A percentile compares a stretch with the other conserved stretches of the same genome.
These are phyloP conservation scores for Gorsachius goisagi DNA, from an alignment of 2,113 vertebrate species.

Conservation along the genomic window DNA sequence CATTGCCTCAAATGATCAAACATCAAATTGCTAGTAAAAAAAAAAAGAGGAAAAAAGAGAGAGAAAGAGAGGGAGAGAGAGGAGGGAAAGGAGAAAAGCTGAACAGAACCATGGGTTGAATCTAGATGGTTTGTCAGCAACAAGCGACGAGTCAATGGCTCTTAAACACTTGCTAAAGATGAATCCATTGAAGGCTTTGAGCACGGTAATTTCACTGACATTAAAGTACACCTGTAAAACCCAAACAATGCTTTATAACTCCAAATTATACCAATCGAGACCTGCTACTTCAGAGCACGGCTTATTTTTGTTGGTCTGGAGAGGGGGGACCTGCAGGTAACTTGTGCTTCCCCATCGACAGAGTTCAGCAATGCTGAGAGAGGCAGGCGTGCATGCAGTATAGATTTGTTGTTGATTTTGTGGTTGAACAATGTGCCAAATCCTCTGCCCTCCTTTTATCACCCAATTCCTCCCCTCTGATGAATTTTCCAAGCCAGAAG, in stretches of 20 bases:
- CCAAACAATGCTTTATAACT: conserved; percentile 68
- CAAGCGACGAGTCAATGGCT: conserved; percentile 79
- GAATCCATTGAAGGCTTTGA: conserved; percentile 50
- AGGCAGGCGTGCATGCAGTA: neutral
- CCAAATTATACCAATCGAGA: conserved; percentile 8
- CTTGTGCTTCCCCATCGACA: neutral
- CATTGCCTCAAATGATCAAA: conserved; percentile 97
- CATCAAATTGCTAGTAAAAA: conserved; percentile 91
- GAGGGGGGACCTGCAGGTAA: neutral
- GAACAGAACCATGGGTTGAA: conserved; percentile 84
- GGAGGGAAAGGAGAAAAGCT: conserved; percentile 55
- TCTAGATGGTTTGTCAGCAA: conserved; percentile 86
- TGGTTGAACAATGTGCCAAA: neutral
- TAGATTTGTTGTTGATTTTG: neutral
- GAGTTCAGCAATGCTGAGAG: neutral
- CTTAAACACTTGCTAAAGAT: conserved; percentile 67
- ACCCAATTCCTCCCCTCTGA: neutral
- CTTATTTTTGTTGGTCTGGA: neutral
- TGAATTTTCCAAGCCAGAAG: neutral
- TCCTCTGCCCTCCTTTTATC: neutral
- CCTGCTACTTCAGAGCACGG: neutral
- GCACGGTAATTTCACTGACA: conserved; percentile 42
- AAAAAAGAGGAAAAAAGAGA: conserved; percentile 26
- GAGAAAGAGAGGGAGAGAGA: conserved; percentile 39
- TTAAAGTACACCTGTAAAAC: conserved; percentile 58